Percentiles rank a stretch among this genome's conserved stretches.
These are phyloP conservation scores for Monodelphis domestica DNA, from an alignment of 2,797 vertebrate species.

Conservation along the genomic window DNA sequence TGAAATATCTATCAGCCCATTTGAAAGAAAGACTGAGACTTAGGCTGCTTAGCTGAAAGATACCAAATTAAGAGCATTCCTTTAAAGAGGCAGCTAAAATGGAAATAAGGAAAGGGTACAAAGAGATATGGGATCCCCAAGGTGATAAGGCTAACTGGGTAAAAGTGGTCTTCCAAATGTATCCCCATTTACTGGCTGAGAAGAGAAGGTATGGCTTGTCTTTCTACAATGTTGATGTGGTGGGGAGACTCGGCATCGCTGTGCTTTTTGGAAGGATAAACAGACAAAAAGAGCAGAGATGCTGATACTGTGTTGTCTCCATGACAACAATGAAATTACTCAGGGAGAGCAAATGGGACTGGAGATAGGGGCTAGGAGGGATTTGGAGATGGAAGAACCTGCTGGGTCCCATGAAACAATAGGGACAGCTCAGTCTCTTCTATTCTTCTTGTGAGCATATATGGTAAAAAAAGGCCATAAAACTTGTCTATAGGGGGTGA, in stretches of 20 bases:
- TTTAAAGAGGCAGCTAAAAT: constrained; percentile 26
- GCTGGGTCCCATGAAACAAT: constrained; percentile 46
- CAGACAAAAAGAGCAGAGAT: constrained; percentile 75
- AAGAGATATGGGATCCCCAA: not conserved
- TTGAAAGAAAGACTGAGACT: not conserved
- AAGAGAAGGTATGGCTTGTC: not conserved
- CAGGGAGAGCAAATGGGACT: constrained; percentile 67
- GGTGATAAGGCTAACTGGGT: not conserved
- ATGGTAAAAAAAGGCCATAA: constrained; percentile 51
- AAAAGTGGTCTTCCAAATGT: not conserved
- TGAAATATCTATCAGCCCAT: not conserved
- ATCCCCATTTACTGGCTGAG: not conserved
- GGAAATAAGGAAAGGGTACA: not conserved
- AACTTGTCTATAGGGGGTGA: not conserved
- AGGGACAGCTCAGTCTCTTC: constrained; percentile 25
- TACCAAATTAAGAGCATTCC: not conserved
- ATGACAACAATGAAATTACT: constrained; percentile 82
- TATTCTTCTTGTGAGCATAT: constrained; percentile 43
- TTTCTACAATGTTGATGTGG: constrained; percentile 1
- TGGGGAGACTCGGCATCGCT: constrained; percentile 26
- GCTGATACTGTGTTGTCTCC: constrained; percentile 75
- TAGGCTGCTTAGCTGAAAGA: constrained; percentile 3
- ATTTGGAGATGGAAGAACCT: constrained; percentile 43
- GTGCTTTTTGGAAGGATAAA: constrained; percentile 70
- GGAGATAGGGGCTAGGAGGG: constrained; percentile 59